Evolutionary conservation across 1,140 invertebrate genomes (phyloP), one percentile per base, ranked within the genome.

Genomic region (Drosophila kikkawai): DNA sequence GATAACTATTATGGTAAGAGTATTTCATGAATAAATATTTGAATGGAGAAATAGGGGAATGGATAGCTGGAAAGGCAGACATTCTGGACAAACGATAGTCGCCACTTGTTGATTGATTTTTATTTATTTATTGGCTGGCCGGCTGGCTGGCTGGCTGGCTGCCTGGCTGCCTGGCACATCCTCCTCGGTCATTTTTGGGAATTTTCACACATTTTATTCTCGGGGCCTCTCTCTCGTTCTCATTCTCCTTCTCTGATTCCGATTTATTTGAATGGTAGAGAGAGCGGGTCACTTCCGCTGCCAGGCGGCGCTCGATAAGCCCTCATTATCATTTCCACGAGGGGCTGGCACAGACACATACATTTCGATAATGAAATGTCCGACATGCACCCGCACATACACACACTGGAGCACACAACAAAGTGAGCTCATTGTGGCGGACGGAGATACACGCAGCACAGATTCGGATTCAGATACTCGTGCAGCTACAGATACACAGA

Each of bases 41-140:
- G 13, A 39, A 34, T 9, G 22, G 48, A 36, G 32, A 47, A 11
- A 19, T n/a, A 29, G 36, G 11, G 19, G n/a, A 4, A 13, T 5
- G 11, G 4, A 32, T 13, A 41, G 17, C 37, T 37, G 19, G 19
- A 2, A 9, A 37, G 1, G 51, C 12, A 22, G 17, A 55, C 29
- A 51, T 3, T 32, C 48, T 32, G 48, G 9, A 32, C 29, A 7
- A 22, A 37, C 53, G 19, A 39, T 56, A 56, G 53, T 44, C 42
- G 58, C 81, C 85, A 90, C 85, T 90, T 90, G 85, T 90, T 90
- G 85, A 90, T 85, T 79, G 85, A 77, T 85, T 90, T 82, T 86
- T 66, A 79, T 79, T 68, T 82, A 67, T 88, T 83, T 78, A 56
- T 74, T 66, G 51, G 42, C 41, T 71, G 44, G 11, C 44, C 4